Percentiles rank a stretch among this genome's conserved stretches.
These are phyloP conservation scores for Drosophila varians DNA, from an alignment of 1,140 invertebrate genomes.

Conservation along the genomic window DNA sequence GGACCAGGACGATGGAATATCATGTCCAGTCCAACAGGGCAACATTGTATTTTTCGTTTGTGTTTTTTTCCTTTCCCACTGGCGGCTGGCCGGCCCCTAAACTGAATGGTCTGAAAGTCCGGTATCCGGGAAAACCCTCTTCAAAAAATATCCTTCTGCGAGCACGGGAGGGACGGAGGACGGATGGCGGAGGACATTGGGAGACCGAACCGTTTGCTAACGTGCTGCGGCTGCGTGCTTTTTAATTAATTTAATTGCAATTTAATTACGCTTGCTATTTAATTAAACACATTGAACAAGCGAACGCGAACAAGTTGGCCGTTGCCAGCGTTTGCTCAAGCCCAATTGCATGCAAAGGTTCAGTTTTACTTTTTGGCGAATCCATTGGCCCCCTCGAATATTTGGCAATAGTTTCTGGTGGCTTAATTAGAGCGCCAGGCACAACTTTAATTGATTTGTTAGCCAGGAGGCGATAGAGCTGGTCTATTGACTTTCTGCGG, in stretches of 20 bases:
- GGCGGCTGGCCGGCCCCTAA: slow-evolving; percentile 37
- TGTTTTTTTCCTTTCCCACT: slow-evolving; percentile 42
- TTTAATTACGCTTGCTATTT: slow-evolving; percentile 83
- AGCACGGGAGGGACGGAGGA: slow-evolving; percentile 18
- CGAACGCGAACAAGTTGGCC: slow-evolving; percentile 42
- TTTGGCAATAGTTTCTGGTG: slow-evolving; percentile 60
- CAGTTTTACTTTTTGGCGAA: not conserved
- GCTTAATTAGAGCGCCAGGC: slow-evolving; percentile 58
- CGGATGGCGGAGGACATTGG: slow-evolving; percentile 11
- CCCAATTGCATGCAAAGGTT: slow-evolving; percentile 33
- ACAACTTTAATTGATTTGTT: slow-evolving; percentile 74
- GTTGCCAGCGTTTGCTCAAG: slow-evolving; percentile 35
- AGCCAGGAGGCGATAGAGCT: not conserved
- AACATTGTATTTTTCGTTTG: slow-evolving; percentile 48
- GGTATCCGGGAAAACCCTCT: slow-evolving; percentile 17
- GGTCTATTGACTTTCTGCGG: not conserved
- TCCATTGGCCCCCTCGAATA: slow-evolving; percentile 6
- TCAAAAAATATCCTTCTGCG: slow-evolving; percentile 38
- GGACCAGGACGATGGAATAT: not conserved
- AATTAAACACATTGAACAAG: slow-evolving; percentile 80
- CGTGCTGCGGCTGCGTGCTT: slow-evolving; percentile 64
- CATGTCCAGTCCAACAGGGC: slow-evolving; percentile 26
- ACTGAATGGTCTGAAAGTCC: slow-evolving; percentile 18
- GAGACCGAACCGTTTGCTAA: slow-evolving; percentile 48
- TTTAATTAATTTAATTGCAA: slow-evolving; percentile 83